Percentiles rank a stretch among this genome's conserved stretches.
Conservation (phyloP, 2,888 invertebrate species). For the Norana najaformis region DNA sequence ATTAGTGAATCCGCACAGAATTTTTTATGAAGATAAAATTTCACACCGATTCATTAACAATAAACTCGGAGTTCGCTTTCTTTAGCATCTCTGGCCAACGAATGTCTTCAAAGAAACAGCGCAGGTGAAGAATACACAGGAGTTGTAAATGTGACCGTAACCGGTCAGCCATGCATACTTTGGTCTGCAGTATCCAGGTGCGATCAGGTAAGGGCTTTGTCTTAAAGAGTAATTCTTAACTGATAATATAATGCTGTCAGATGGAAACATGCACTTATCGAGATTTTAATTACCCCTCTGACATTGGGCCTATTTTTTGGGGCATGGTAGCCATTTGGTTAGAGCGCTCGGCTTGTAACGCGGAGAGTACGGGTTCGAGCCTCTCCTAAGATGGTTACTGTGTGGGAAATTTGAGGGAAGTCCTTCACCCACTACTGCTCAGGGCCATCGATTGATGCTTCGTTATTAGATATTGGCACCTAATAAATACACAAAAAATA, state of each 20-base stretch:
- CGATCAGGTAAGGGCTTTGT: neutral
- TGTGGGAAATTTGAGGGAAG: too few species aligned
- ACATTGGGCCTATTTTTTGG: too few species aligned
- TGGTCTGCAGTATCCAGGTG: neutral
- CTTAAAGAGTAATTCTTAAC: neutral
- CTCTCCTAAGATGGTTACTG: too few species aligned
- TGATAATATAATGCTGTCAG: neutral
- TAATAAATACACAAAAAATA: too few species aligned
- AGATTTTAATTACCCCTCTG: neutral
- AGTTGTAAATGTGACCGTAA: neutral
- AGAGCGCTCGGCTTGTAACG: too few species aligned
- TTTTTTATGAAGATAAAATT: neutral
- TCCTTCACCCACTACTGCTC: too few species aligned
- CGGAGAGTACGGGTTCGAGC: too few species aligned
- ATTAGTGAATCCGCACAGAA: neutral
- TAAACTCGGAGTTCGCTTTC: neutral
- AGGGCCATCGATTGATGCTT: too few species aligned
- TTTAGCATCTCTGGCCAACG: neutral
- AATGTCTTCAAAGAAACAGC: neutral
- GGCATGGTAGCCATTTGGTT: too few species aligned
- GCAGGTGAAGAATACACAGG: slow-evolving; percentile 18
- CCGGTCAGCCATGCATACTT: neutral
- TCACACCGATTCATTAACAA: neutral
- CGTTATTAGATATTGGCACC: too few species aligned
- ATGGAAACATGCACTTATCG: neutral